Evolutionary conservation across 53 echinoderm and acorn worm species (phyloP).

Genomic region (Paracentrotus lividus): DNA sequence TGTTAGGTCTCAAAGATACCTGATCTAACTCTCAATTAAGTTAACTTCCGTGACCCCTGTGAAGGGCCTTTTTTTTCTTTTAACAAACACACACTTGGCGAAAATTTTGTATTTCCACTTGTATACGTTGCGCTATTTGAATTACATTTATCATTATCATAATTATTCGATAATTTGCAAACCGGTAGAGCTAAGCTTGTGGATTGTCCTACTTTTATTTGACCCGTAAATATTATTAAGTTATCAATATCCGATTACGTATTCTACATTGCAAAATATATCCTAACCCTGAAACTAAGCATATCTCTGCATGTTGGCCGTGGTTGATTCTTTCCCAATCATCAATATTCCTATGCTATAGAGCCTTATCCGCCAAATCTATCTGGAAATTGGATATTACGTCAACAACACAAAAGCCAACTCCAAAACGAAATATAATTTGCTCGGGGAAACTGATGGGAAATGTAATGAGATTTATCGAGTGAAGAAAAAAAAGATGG

Average conservation of each 20-base stretch:
- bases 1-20: no score
- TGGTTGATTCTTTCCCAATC: neutral
- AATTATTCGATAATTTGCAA: no score
- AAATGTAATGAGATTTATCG: constrained; percentile 29
- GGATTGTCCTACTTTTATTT: neutral
- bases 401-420: constrained; percentile 9
- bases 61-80: no score
- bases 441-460: constrained; percentile 15
- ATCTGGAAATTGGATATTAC: constrained; percentile 37
- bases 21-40: no score
- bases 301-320: no score
- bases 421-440: constrained; percentile 22
- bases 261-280: neutral
- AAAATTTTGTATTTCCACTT: no score
- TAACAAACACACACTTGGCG: no score
- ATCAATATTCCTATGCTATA: constrained; percentile 6
- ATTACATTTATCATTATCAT: no score
- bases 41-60: no score
- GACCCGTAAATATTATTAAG: neutral
- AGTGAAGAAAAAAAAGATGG: neutral
- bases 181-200: no score
- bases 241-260: neutral
- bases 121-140: no score
- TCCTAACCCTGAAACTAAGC: constrained; percentile 3
- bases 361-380: neutral